Conservation (phyloP, 2,113 vertebrate species). For the Agelaius phoeniceus region DNA sequence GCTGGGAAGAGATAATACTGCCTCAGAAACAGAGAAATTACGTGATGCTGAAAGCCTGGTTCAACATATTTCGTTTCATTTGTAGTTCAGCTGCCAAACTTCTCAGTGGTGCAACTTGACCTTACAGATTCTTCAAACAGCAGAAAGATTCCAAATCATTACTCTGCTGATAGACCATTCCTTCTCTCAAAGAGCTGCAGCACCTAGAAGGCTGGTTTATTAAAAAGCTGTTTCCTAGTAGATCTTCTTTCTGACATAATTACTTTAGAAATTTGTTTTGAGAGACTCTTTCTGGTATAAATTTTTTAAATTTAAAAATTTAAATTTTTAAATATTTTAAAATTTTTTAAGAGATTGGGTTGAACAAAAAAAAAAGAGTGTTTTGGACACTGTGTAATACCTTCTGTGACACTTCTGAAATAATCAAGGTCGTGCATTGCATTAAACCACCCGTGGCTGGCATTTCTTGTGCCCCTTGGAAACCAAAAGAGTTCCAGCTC, state of each 20-base stretch:
- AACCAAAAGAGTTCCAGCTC: not conserved
- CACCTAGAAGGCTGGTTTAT: constrained; percentile 61
- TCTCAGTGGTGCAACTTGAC: constrained; percentile 58
- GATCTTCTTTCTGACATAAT: constrained; percentile 25
- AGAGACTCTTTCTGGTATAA: not conserved
- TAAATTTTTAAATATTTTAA: no score
- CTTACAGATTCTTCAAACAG: constrained; percentile 57
- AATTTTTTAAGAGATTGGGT: not conserved
- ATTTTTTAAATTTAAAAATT: no score
- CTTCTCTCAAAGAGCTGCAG: constrained; percentile 37
- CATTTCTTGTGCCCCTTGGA: not conserved
- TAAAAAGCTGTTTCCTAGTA: constrained; percentile 40
- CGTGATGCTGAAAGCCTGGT: constrained; percentile 21
- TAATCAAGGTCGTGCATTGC: not conserved
- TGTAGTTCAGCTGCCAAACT: constrained; percentile 62
- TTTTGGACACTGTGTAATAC: not conserved
- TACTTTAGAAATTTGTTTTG: constrained; percentile 46
- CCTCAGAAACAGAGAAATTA: constrained; percentile 48
- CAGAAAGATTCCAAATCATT: constrained; percentile 61
- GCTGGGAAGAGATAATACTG: constrained; percentile 41
- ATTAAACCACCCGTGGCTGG: not conserved
- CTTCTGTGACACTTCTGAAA: not conserved
- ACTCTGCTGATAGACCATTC: constrained; percentile 53
- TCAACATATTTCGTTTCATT: constrained; percentile 60
- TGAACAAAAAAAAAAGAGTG: not conserved